Conservation (phyloP, 2,797 vertebrate species). For the Sylvilagus floridanus region DNA sequence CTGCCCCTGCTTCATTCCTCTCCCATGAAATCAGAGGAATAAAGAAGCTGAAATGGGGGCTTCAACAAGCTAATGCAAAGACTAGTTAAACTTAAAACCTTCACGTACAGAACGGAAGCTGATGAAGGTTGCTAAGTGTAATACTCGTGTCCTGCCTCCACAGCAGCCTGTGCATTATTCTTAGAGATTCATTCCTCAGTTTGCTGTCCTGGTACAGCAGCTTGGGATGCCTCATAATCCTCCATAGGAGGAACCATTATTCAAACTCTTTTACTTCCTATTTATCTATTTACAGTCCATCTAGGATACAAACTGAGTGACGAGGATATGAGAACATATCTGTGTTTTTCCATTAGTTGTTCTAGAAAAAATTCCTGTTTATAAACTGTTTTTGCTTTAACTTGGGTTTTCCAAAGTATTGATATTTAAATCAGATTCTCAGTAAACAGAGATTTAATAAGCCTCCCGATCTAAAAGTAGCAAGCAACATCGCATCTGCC, state of each 20-base stretch:
- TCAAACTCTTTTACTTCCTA: not conserved
- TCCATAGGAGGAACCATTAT: not conserved
- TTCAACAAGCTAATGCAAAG: not conserved
- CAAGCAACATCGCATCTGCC: not conserved
- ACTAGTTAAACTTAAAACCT: not conserved
- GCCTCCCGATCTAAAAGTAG: slow-evolving; percentile 5
- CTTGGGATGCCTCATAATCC: not conserved
- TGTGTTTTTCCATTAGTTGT: slow-evolving; percentile 4
- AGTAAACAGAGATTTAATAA: not conserved
- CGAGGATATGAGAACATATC: not conserved
- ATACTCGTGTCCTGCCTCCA: not conserved
- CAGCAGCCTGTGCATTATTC: not conserved
- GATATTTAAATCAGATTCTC: slow-evolving; percentile 28
- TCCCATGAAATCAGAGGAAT: not conserved
- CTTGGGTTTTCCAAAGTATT: slow-evolving; percentile 15
- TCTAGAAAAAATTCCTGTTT: slow-evolving; percentile 31
- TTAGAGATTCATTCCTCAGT: not conserved
- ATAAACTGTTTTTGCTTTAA: slow-evolving; percentile 35
- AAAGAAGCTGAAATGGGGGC: not conserved
- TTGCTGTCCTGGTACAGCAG: not conserved
- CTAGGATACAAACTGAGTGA: not conserved
- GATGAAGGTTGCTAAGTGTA: accelerated
- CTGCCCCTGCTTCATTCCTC: not conserved
- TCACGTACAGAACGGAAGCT: not conserved
- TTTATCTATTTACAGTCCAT: not conserved